Evolutionary conservation across 1,140 invertebrate genomes (phyloP).

Genomic region (Rhagoletis pomonella): DNA sequence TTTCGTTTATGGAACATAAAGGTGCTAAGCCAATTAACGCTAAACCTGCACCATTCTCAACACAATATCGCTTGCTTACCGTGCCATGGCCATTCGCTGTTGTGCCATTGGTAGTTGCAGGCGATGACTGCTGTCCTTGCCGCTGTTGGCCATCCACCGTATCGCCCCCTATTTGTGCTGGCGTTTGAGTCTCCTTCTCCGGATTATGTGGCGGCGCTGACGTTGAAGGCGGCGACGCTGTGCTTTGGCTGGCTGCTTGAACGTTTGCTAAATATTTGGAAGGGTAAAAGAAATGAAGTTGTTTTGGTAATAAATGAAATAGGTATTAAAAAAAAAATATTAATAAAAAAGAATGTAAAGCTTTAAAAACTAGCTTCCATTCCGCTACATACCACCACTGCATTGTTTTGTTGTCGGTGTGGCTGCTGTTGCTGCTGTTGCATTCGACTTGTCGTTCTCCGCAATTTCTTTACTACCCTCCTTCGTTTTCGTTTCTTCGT

Average conservation of each 20-base stretch:
- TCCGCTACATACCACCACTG: not conserved
- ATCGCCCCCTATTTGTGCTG: not conserved
- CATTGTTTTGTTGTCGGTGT: not conserved
- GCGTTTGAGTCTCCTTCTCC: constrained; percentile 22
- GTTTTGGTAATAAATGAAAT: not conserved
- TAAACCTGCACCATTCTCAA: not conserved
- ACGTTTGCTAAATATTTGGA: not conserved
- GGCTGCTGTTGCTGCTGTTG: not conserved
- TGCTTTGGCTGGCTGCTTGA: not conserved
- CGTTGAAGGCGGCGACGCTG: not conserved
- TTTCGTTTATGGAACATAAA: constrained; percentile 24
- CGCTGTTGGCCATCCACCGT: not conserved
- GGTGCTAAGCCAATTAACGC: constrained; percentile 22
- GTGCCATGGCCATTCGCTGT: constrained; percentile 33
- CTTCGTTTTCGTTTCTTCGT: not conserved
- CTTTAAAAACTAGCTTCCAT: not conserved
- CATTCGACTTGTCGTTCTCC: not conserved
- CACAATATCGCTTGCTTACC: constrained; percentile 33
- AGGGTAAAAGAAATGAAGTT: not conserved
- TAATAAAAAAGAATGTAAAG: not conserved
- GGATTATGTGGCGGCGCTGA: not conserved
- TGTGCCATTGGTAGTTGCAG: constrained; percentile 9
- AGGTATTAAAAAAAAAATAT: not conserved
- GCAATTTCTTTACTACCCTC: not conserved
- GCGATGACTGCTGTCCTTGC: not conserved